phyloP scores from a whole-genome alignment of 2,797 vertebrate genomes.

The Sciurus carolinensis region DNA sequence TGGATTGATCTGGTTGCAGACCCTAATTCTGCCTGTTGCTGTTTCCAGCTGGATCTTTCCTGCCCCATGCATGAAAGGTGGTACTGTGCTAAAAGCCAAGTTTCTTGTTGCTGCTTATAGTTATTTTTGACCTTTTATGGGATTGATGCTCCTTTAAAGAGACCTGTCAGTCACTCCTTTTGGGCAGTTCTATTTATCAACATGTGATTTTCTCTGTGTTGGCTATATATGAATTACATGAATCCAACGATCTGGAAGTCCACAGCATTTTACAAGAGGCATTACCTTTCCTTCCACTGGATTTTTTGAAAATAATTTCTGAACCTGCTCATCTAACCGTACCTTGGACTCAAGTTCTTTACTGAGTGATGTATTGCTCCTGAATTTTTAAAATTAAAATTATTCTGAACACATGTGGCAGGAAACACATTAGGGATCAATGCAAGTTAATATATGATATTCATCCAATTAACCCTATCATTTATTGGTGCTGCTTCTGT shows the following conservation, averaged over 20 bases:
- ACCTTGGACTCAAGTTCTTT: not conserved
- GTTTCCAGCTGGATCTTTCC: not conserved
- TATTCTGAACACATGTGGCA: not conserved
- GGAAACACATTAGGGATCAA: not conserved
- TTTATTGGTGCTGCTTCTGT: not conserved
- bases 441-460: not conserved
- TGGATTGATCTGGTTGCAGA: not conserved
- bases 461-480: not conserved
- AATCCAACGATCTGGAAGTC: not conserved
- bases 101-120: slow-evolving; percentile 49
- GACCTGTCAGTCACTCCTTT: not conserved
- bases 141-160: slow-evolving; percentile 46
- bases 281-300: not conserved
- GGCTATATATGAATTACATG: not conserved
- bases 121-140: slow-evolving; percentile 53
- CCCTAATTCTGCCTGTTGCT: not conserved
- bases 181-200: slow-evolving; percentile 23
- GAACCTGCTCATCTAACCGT: not conserved
- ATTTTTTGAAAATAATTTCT: not conserved
- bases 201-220: not conserved
- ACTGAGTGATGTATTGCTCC: not conserved
- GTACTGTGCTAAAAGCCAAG: slow-evolving; percentile 10
- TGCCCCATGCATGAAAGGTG: not conserved
- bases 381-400: not conserved
- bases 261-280: slow-evolving; percentile 19